Conservation (phyloP, 2,797 vertebrate species). For the Crocidura indochinensis region DNA sequence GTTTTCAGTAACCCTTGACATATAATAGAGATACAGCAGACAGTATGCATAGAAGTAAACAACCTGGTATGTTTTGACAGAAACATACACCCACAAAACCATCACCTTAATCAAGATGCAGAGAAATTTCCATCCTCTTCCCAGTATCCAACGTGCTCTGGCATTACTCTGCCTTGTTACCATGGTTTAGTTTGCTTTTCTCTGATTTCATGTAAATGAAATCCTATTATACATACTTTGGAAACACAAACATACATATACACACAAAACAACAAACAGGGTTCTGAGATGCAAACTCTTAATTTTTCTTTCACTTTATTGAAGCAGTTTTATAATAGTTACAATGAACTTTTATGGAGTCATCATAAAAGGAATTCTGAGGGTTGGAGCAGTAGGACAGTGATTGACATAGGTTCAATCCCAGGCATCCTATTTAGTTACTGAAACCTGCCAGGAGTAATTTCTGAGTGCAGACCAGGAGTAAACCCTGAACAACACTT, state of each 20-base stretch:
- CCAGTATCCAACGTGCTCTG: neutral
- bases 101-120: neutral
- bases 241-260: too few relatives aligned
- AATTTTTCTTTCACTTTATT: constrained; percentile 67
- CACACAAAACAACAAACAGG: neutral
- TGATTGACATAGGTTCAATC: too few relatives aligned
- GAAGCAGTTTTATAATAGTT: constrained; percentile 39
- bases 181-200: constrained; percentile 16
- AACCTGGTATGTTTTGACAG: constrained; percentile 1
- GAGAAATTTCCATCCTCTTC: neutral
- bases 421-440: too few relatives aligned
- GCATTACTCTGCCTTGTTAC: neutral
- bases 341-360: constrained; percentile 62
- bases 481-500: too few relatives aligned
- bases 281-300: neutral
- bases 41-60: neutral
- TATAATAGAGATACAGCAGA: neutral
- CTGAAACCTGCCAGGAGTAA: too few relatives aligned
- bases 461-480: too few relatives aligned
- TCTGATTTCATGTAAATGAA: constrained; percentile 35
- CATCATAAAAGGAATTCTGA: constrained; percentile 31
- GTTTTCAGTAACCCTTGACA: neutral
- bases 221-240: neutral
- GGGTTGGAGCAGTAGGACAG: too few relatives aligned
- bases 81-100: neutral